Percentiles rank a stretch among this genome's conserved stretches.
Evolutionary conservation across 2,888 invertebrate species (phyloP).

Genomic region (Idaea straminata): DNA sequence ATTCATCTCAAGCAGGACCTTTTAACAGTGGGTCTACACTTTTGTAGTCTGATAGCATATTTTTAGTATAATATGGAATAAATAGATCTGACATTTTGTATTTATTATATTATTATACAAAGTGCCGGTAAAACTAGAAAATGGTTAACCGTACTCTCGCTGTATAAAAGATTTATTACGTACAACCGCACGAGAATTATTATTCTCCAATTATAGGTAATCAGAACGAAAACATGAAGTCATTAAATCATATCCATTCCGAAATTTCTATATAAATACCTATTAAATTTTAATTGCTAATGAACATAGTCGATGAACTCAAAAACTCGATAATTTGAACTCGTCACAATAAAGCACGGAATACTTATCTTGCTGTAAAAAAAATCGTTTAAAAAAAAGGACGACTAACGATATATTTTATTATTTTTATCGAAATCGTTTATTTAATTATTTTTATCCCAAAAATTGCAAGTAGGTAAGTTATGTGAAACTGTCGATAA

Average conservation of each 20-base stretch:
- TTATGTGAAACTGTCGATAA: slow-evolving; percentile 8
- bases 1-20: too few species aligned
- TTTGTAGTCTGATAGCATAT: too few species aligned
- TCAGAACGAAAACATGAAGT: slow-evolving; percentile 4
- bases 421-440: too few species aligned
- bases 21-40: too few species aligned
- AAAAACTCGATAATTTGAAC: slow-evolving; percentile 10
- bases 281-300: slow-evolving; percentile 26
- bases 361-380: slow-evolving; percentile 12
- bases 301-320: slow-evolving; percentile 26
- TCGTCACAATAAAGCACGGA: slow-evolving; percentile 25
- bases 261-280: slow-evolving; percentile 12
- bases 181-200: background rate
- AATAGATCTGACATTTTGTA: too few species aligned
- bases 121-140: background rate
- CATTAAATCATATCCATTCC: slow-evolving; percentile 4
- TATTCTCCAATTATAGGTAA: slow-evolving; percentile 7
- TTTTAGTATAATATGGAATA: too few species aligned
- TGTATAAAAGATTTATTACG: background rate
- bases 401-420: too few species aligned
- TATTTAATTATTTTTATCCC: too few species aligned
- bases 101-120: background rate
- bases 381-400: too few species aligned
- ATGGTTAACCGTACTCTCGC: background rate
- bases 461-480: background rate